Evolutionary conservation across 92 coral and sea anemone genomes (phyloP).

Genomic region (Palythoa caribaeorum): DNA sequence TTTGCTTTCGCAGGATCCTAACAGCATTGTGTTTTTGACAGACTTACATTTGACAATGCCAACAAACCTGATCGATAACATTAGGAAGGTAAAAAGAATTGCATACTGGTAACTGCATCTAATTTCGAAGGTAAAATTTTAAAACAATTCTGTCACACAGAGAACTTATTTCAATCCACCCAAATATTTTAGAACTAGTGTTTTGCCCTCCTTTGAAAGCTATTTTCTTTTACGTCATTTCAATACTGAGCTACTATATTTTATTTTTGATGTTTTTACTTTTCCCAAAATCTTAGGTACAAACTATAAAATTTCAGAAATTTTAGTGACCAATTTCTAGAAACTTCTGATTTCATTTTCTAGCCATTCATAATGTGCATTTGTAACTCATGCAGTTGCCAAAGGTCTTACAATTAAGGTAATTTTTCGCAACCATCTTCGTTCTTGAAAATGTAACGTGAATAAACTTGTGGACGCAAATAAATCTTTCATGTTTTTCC

Average conservation of each 20-base stretch:
- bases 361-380: too few relatives aligned
- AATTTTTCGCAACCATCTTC: too few relatives aligned
- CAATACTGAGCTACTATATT: too few relatives aligned
- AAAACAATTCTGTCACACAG: background rate
- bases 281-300: too few relatives aligned
- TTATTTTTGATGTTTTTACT: too few relatives aligned
- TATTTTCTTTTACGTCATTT: background rate
- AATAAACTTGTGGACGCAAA: background rate
- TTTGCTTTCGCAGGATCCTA: constrained; percentile 23
- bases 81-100: constrained; percentile 11
- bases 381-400: too few relatives aligned
- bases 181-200: background rate
- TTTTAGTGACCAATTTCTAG: too few relatives aligned
- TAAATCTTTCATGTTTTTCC: background rate
- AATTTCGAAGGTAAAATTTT: background rate
- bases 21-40: constrained; percentile 39
- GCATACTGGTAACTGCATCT: background rate
- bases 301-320: too few relatives aligned
- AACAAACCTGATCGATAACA: constrained; percentile 32
- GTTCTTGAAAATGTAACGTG: background rate
- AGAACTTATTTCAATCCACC: background rate
- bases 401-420: too few relatives aligned
- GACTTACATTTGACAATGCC: constrained; percentile 43
- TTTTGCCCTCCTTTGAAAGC: background rate
- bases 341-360: too few relatives aligned